A percentile compares a stretch with the other conserved stretches of the same genome.
phyloP scores from a whole-genome alignment of 2,797 vertebrate species.

The Tenualosa ilisha region DNA sequence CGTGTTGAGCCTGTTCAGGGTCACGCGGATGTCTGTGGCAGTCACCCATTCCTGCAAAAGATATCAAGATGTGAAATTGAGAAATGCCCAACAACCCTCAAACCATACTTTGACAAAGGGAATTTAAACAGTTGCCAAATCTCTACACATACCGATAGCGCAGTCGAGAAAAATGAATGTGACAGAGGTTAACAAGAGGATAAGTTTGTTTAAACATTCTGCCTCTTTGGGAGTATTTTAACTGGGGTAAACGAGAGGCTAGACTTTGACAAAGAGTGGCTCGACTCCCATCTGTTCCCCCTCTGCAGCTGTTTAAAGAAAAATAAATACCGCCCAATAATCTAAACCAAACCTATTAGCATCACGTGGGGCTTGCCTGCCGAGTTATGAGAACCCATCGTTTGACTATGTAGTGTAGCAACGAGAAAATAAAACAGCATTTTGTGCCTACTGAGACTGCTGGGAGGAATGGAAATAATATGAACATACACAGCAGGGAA shows the following conservation, averaged over 20 bases:
- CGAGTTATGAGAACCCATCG: neutral
- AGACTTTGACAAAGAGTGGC: slow-evolving; percentile 17
- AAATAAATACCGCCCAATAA: slow-evolving; percentile 39
- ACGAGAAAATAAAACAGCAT: neutral
- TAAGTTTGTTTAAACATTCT: slow-evolving; percentile 29
- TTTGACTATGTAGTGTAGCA: neutral
- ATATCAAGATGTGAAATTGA: slow-evolving; percentile 33
- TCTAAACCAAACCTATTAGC: slow-evolving; percentile 40
- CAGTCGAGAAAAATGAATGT: slow-evolving; percentile 7
- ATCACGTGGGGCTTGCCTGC: neutral
- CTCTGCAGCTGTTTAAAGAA: slow-evolving; percentile 37
- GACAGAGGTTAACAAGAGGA: neutral
- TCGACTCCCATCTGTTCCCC: slow-evolving; percentile 10
- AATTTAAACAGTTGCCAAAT: neutral
- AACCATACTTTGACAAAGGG: neutral
- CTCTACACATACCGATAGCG: neutral
- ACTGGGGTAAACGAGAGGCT: neutral
- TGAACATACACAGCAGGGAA: neutral
- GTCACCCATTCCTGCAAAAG: slow-evolving; percentile 92
- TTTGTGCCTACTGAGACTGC: neutral
- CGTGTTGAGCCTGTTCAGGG: slow-evolving; percentile 94
- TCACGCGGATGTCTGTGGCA: slow-evolving; percentile 94
- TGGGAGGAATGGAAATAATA: neutral
- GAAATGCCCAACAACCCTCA: neutral
- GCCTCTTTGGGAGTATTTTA: slow-evolving; percentile 20